Evolutionary conservation across 2,113 vertebrate species (phyloP), one percentile per base, ranked within the genome.

Genomic region (Chaetops frenatus): DNA sequence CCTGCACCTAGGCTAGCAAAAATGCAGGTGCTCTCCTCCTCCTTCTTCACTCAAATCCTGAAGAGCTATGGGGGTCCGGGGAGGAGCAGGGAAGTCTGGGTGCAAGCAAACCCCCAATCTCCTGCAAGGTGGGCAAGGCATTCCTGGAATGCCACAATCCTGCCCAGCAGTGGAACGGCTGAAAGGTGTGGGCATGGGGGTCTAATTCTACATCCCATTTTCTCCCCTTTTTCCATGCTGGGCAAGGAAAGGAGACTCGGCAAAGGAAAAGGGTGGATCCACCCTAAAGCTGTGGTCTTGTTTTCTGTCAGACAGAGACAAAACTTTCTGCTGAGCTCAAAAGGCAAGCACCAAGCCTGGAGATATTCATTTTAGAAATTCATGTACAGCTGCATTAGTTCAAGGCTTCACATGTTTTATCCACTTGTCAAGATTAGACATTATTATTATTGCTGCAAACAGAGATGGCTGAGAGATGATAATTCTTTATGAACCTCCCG

Each of bases 401-500:
- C 58, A 38, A 93, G 94, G 87, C 96, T 95, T 94, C 95, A 71
- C 74, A 48, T 81, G 97, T 96, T 97, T 97, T 96, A 97, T 96
- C 92, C 96, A 95, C 96, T 97, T 97, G 96, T 97, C 97, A 97
- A 89, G 42, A 97, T 97, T 86, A 97, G 95, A 95, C 92, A 47
- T 97, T 94, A 87, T 97, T 97, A 97, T 98, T 97, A 95, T 96
- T 95, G 78, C 95, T 88, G 96, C 94, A 97, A 98, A 96, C 92
- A 95, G 96, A 97, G 95, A 97, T 98, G 96, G 93, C 95, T 97
- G 97, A 91, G 96, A 97, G 96, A 96, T 92, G 94, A 96, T 96
- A 95, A 97, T 95, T 96, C 95, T 96, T 98, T 97, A 98, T 97
- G 97, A 98, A 96, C 97, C 93, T 96, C 97, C 97, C 80, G 84